A percentile compares a stretch with the other conserved stretches of the same genome.
phyloP scores from a whole-genome alignment of 2,888 invertebrate species.

The Drepana falcataria region DNA sequence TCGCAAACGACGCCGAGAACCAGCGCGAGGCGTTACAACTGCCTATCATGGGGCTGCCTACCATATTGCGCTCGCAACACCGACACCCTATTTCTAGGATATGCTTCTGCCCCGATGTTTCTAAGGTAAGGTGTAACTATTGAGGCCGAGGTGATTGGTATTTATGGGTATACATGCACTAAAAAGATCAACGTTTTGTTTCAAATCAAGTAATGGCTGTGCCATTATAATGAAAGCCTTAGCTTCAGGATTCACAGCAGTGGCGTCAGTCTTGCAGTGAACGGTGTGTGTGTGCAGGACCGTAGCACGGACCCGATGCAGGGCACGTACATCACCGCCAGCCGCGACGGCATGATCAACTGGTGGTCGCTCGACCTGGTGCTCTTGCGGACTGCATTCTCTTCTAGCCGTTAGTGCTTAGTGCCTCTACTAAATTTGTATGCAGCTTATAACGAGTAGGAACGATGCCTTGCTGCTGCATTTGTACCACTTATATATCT shows the following conservation, averaged over 20 bases:
- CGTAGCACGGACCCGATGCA: slow-evolving; percentile 77
- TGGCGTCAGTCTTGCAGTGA: no score
- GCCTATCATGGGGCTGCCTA: slow-evolving; percentile 80
- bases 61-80: slow-evolving; percentile 81
- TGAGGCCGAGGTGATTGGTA: no score
- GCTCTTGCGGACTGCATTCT: slow-evolving; percentile 80
- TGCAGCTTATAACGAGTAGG: no score
- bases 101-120: slow-evolving; percentile 80
- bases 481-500: no score
- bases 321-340: slow-evolving; percentile 86
- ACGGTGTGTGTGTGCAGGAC: slow-evolving; percentile 43
- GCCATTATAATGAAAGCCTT: no score
- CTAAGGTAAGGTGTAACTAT: slow-evolving; percentile 43
- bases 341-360: slow-evolving; percentile 87
- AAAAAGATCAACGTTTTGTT: no score
- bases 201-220: no score
- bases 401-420: slow-evolving; percentile 79
- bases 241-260: no score
- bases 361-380: slow-evolving; percentile 87
- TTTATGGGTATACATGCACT: no score
- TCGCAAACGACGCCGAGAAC: slow-evolving; percentile 80
- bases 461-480: no score
- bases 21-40: slow-evolving; percentile 80
- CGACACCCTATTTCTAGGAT: slow-evolving; percentile 83
- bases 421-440: not conserved